Evolutionary conservation across 2,113 vertebrate genomes (phyloP), one percentile per base, ranked within the genome.

Genomic region (Danionella cerebrum): DNA sequence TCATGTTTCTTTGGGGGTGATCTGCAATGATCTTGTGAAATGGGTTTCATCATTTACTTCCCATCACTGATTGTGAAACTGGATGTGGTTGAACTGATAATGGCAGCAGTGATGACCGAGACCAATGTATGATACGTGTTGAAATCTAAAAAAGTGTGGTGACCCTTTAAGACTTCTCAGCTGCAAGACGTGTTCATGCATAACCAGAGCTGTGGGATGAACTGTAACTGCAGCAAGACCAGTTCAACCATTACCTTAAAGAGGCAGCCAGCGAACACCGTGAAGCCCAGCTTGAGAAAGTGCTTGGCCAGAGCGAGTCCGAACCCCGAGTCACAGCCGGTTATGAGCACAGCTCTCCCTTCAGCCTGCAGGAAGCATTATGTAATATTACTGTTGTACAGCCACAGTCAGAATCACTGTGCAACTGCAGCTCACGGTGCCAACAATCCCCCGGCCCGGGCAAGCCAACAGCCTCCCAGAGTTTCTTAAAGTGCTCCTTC

Each of bases 271-370:
- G 93, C 93, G 73, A 93, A 95, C 66, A 91, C 87, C 0, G 82
- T 90, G 82, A 94, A 95, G 24, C 92, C 91, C 3, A 88, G 71
- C 9, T 80, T 74, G 22, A 93, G 90, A 18, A 95, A 80, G 57
- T 75, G 84, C 73, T 87, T 89, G 50, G 93, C 91, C 21, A 94
- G 82, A 11, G 86, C 88, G 18, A 84, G 83, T 25, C 93, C 93
- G 70, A 93, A 94, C 2, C 92, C 91, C 53, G 80, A 83, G 81
- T 95, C 91, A 48, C 93, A 95, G 42, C 92, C 92, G 4, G 93
- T 93, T 51, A 94, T 78, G 0, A 96, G 74, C 55, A 93, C 90
- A 0, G 82, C 84, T 79, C 90, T 94, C 0, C 88, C 89, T 10
- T 82, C 76, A 42, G 82, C 84, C 92, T 95, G 1, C 14, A 16